These are phyloP conservation scores for Cariama cristata DNA, from an alignment of 2,113 vertebrate species.

Conservation along the genomic window DNA sequence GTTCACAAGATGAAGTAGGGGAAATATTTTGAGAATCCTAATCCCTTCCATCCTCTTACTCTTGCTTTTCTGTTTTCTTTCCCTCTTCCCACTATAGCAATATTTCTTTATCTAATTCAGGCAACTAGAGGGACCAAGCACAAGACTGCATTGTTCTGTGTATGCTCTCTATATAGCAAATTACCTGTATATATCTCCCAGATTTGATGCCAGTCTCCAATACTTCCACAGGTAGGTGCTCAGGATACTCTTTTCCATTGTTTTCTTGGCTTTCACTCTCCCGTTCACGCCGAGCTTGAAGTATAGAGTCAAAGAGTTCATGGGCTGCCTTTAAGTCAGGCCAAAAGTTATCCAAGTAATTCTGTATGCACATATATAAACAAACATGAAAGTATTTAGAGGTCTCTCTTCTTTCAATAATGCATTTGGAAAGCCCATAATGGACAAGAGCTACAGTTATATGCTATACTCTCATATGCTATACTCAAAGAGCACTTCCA, in stretches of 20 bases:
- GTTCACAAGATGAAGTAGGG: background rate
- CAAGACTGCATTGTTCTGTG: background rate
- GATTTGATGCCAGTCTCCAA: slow-evolving; percentile 94
- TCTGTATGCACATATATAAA: slow-evolving; percentile 71
- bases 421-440: background rate
- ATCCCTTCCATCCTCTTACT: background rate
- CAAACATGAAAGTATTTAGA: background rate
- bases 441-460: background rate
- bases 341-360: slow-evolving; percentile 92
- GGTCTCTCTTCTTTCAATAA: background rate
- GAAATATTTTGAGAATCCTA: background rate
- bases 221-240: slow-evolving; percentile 87
- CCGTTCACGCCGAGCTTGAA: slow-evolving; percentile 83
- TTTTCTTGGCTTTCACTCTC: slow-evolving; percentile 85
- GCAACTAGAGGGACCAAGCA: background rate
- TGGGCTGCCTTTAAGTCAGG: slow-evolving; percentile 85
- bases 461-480: background rate
- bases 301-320: slow-evolving; percentile 87
- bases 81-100: background rate
- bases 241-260: slow-evolving; percentile 82
- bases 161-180: background rate
- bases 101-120: background rate
- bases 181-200: slow-evolving; percentile 88
- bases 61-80: background rate
- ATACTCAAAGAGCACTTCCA: background rate